Evolutionary conservation across 2,797 vertebrate species (phyloP).

Genomic region (Myotis daubentonii): DNA sequence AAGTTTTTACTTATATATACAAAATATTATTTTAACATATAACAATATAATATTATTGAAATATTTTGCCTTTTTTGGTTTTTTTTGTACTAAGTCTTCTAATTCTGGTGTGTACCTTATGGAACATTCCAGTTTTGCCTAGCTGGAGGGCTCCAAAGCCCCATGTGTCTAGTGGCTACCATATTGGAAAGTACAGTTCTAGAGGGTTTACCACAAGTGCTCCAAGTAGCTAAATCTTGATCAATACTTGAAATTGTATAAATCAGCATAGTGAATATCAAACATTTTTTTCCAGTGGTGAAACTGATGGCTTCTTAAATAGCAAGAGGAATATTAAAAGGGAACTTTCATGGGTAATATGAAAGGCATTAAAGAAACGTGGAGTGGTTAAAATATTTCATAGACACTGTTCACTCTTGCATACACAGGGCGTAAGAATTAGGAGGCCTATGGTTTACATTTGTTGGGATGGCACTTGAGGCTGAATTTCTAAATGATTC

Average conservation of each 20-base stretch:
- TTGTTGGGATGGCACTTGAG: not conserved
- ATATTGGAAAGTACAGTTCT: not conserved
- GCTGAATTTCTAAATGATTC: not conserved
- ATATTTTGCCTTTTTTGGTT: not conserved
- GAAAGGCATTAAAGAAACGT: not conserved
- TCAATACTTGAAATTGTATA: not conserved
- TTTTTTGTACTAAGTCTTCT: not conserved
- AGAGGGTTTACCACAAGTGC: not conserved
- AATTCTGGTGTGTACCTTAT: not conserved
- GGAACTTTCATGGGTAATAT: not conserved
- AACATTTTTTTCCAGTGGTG: not conserved
- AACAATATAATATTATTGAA: conserved; percentile 12
- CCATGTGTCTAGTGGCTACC: not conserved
- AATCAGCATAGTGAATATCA: not conserved
- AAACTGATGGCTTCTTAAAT: not conserved
- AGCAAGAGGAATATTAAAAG: not conserved
- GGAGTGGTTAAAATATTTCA: not conserved
- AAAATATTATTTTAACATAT: conserved; percentile 25
- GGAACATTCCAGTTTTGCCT: not conserved
- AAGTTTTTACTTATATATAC: not conserved
- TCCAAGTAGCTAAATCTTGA: not conserved
- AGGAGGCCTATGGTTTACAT: not conserved
- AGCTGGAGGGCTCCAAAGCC: not conserved
- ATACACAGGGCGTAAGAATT: not conserved
- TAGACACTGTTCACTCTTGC: not conserved